Evolutionary conservation across 2,888 invertebrate species (phyloP), one percentile per base, ranked within the genome.

Genomic region (Quadriops clusia): DNA sequence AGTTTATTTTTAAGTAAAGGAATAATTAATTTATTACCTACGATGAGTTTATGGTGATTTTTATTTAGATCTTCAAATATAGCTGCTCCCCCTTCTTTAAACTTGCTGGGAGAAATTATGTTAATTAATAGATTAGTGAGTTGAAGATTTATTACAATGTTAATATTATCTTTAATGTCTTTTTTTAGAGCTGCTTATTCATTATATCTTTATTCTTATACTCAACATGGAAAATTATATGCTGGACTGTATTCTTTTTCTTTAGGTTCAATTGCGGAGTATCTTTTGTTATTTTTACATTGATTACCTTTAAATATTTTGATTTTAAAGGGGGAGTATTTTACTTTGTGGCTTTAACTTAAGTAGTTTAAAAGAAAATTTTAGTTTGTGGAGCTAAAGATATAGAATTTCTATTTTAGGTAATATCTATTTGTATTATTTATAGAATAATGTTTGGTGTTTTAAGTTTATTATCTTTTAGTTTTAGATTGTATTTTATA

Each of bases 361-460:
- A 68, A 68, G 64, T 74, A 74, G 68, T 75, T 75, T 72, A 73
- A 62, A 25, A 18, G n/a, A 42, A 72, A 72, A 74, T 69, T 60
- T 68, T 72, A 68, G 71, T 71, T 74, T 75, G 72, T 75, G 73
- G 66, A 48, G 34, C 71, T 67, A 70, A 65, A 60, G 64, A 70
- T 70, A 60, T 68, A 64, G 59, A 60, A 14, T 33, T 32, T 30
- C 41, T 61, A 65, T 63, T 65, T 70, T 67, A 66, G 53, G 56
- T 67, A 45, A 47, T n/a, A n/a, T n/a, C n/a, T n/a, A n/a, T 66
- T 64, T 68, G 61, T 67, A 62, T 58, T 58, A 52, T 67, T 58
- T 62, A 59, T 44, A 66, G 66, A 64, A 37, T 63, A 42, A 54
- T 59, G 58, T 64, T 66, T 56, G 58, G 68, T 53, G 39, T 60